Evolutionary conservation across 64 coral and sea anemone genomes (phyloP).

Genomic region (Platygyra sinensis): DNA sequence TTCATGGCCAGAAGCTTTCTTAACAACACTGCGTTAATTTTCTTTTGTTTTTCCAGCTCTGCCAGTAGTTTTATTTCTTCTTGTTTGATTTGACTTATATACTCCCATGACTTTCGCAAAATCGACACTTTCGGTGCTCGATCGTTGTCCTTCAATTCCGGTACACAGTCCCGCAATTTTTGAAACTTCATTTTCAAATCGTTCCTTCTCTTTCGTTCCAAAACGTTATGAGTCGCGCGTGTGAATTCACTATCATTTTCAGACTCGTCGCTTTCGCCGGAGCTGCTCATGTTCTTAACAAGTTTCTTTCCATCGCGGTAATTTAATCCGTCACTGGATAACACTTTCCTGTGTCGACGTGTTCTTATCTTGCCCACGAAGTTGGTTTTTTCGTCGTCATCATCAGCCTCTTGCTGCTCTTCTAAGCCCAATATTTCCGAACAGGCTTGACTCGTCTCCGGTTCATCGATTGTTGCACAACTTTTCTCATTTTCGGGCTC

Average conservation of each 20-base stretch:
- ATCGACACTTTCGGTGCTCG: conserved; percentile 95
- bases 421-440: conserved; percentile 56
- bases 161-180: conserved; percentile 88
- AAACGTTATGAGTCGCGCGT: conserved; percentile 93
- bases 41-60: conserved; percentile 95
- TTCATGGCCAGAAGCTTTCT: conserved; percentile 87
- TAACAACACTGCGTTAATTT: conserved; percentile 69
- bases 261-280: conserved; percentile 89
- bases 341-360: conserved; percentile 62
- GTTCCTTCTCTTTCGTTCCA: conserved; percentile 94
- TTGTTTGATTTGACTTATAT: conserved; percentile 80
- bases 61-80: conserved; percentile 75
- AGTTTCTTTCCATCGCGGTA: conserved; percentile 67
- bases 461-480: conserved; percentile 33
- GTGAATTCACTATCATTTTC: conserved; percentile 96
- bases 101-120: conserved; percentile 93
- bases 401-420: conserved; percentile 30
- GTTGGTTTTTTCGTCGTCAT: conserved; percentile 79
- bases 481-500: conserved; percentile 32
- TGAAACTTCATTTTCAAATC: conserved; percentile 98
- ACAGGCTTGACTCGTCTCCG: conserved; percentile 18
- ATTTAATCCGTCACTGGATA: conserved; percentile 54
- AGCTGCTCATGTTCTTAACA: conserved; percentile 64
- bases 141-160: conserved; percentile 95
- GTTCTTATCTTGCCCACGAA: conserved; percentile 75